Evolutionary conservation across 1,140 invertebrate species (phyloP).

Genomic region (Pseudomyrmex flavicornis): DNA sequence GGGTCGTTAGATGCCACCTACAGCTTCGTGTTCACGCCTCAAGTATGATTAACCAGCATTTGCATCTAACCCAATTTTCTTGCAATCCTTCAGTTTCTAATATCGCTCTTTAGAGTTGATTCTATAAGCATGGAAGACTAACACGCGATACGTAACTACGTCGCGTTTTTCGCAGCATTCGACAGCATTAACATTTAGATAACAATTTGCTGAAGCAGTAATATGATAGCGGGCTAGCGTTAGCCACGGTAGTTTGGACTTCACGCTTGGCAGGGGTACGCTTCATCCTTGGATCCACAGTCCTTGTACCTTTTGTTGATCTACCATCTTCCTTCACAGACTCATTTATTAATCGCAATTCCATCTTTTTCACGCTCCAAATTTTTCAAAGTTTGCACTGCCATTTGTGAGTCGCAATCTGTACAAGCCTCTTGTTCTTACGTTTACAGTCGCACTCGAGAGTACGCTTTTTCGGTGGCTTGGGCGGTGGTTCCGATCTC

Average conservation of each 20-base stretch:
- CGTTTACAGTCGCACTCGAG: slow-evolving; percentile 82
- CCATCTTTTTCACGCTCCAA: slow-evolving; percentile 24
- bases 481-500: slow-evolving; percentile 87
- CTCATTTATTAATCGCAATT: slow-evolving; percentile 26
- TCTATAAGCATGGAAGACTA: slow-evolving; percentile 50
- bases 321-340: neutral
- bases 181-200: slow-evolving; percentile 33
- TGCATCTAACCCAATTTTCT: slow-evolving; percentile 54
- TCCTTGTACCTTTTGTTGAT: neutral
- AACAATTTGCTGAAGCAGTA: slow-evolving; percentile 36
- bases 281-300: neutral
- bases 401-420: neutral
- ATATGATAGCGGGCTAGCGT: slow-evolving; percentile 25
- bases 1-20: slow-evolving; percentile 67
- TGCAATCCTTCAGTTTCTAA: slow-evolving; percentile 25
- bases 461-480: slow-evolving; percentile 86
- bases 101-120: slow-evolving; percentile 31
- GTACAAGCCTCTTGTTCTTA: slow-evolving; percentile 29
- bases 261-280: slow-evolving; percentile 48
- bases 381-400: slow-evolving; percentile 27
- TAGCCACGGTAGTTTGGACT: slow-evolving; percentile 46
- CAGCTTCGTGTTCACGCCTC: slow-evolving; percentile 74
- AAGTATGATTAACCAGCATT: slow-evolving; percentile 53
- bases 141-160: slow-evolving; percentile 23
- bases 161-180: slow-evolving; percentile 8